These are phyloP conservation scores for Polydrusus cervinus DNA, from an alignment of 2,888 invertebrate species.

Conservation along the genomic window DNA sequence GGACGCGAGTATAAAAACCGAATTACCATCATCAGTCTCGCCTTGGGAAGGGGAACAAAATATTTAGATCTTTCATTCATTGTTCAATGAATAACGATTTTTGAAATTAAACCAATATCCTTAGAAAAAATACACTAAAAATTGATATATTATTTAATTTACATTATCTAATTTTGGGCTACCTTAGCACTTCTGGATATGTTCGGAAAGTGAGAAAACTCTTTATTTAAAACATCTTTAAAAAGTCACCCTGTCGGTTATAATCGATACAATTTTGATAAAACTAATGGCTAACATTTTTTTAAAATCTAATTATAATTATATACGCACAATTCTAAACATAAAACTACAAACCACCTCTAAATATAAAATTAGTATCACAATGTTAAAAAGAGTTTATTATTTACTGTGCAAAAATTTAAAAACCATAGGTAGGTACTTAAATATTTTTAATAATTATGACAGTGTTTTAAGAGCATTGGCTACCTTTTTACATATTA, in stretches of 20 bases:
- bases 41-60: no score
- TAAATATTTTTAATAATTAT: background rate
- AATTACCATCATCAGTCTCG: no score
- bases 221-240: background rate
- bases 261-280: slow-evolving; percentile 2
- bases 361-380: slow-evolving; percentile 55
- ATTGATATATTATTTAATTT: no score
- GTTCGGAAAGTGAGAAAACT: no score
- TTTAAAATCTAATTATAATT: slow-evolving; percentile 19
- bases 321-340: slow-evolving; percentile 47
- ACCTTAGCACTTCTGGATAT: no score
- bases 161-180: no score
- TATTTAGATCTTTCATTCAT: no score
- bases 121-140: no score
- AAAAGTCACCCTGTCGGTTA: slow-evolving; percentile 16
- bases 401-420: slow-evolving; percentile 32
- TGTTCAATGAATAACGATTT: background rate
- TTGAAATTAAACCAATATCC: background rate
- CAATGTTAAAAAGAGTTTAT: slow-evolving; percentile 49
- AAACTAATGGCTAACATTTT: background rate
- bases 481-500: no score
- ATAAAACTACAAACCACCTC: slow-evolving; percentile 44
- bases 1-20: no score
- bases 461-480: background rate
- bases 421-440: background rate